These are phyloP conservation scores for Oplegnathus fasciatus DNA, from an alignment of 2,113 vertebrate genomes.

Conservation along the genomic window DNA sequence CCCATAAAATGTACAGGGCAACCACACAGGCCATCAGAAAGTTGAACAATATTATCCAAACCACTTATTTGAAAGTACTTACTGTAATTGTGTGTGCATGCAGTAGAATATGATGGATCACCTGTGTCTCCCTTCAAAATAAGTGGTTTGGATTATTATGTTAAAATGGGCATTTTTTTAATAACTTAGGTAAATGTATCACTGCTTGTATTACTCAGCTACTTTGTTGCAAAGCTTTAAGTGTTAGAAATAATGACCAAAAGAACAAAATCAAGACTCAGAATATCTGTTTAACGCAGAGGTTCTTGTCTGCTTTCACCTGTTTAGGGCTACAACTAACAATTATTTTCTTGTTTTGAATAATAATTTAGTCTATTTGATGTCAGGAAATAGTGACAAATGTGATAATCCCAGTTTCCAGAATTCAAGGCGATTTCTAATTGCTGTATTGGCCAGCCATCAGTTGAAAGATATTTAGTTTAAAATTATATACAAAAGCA, in stretches of 20 bases:
- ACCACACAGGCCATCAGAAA: not conserved
- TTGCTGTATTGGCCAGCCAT: not conserved
- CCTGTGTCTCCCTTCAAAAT: not conserved
- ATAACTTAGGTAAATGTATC: not conserved
- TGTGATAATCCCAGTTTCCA: not conserved
- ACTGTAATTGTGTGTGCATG: too few species aligned
- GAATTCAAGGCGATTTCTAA: not conserved
- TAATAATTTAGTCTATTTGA: not conserved
- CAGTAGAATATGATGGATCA: not conserved
- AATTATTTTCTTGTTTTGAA: not conserved
- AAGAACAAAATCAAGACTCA: not conserved
- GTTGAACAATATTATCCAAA: not conserved
- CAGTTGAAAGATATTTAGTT: not conserved
- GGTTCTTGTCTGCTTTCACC: too few species aligned
- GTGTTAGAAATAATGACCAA: not conserved
- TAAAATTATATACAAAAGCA: not conserved
- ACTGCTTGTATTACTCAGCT: not conserved
- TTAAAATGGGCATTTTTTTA: not conserved
- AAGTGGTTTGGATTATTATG: not conserved
- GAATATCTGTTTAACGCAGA: not conserved
- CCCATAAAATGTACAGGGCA: not conserved
- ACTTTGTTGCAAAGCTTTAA: not conserved
- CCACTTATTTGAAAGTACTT: not conserved
- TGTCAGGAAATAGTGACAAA: not conserved
- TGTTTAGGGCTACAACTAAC: too few species aligned